Evolutionary conservation across 2,888 invertebrate species (phyloP).

Genomic region (Chydorus sphaericus): DNA sequence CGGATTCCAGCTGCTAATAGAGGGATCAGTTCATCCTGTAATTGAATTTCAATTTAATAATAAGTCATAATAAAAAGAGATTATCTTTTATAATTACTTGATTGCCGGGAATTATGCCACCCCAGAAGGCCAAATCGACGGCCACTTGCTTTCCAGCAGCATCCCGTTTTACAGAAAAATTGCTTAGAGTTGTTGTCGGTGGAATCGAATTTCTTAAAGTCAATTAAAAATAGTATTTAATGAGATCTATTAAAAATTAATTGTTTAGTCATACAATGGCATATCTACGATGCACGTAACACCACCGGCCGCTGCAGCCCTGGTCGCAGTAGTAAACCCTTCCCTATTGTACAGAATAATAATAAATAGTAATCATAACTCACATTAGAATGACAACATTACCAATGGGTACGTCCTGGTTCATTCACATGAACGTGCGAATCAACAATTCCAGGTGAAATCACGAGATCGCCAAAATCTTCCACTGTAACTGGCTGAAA

Average conservation of each 20-base stretch:
- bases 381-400: too few relatives aligned
- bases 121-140: constrained; percentile 62
- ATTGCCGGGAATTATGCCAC: constrained; percentile 56
- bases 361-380: neutral
- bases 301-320: constrained; percentile 54
- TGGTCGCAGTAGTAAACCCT: constrained; percentile 52
- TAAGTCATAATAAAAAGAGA: neutral
- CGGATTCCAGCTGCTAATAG: constrained; percentile 50
- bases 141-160: constrained; percentile 42
- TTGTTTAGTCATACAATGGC: constrained; percentile 41
- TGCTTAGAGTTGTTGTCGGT: constrained; percentile 47
- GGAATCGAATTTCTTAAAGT: constrained; percentile 49
- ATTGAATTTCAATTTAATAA: neutral
- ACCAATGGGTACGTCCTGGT: constrained; percentile 52
- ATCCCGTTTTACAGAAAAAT: constrained; percentile 42
- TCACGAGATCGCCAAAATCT: constrained; percentile 36
- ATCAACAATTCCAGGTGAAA: constrained; percentile 56
- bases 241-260: neutral
- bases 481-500: constrained; percentile 15
- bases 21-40: constrained; percentile 39
- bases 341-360: constrained; percentile 27
- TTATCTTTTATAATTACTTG: constrained; percentile 29
- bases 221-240: neutral
- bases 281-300: constrained; percentile 56
- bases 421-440: constrained; percentile 59